Percentiles rank a stretch among this genome's conserved stretches.
phyloP scores from a whole-genome alignment of 2,113 vertebrate genomes.

The Sprattus sprattus region DNA sequence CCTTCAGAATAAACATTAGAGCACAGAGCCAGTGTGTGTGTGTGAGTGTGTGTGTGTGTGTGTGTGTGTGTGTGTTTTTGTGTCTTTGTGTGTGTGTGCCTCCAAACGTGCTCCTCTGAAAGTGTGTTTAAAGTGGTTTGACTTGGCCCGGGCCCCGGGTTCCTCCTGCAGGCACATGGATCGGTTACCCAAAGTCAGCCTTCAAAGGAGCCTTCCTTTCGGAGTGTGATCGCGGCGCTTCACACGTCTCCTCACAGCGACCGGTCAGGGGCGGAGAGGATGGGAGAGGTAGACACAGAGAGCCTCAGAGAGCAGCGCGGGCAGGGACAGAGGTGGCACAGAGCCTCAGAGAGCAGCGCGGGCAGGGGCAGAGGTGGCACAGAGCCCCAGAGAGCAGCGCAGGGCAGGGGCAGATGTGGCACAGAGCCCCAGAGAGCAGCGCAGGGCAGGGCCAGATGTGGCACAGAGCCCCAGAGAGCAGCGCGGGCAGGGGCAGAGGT shows the following conservation, averaged over 20 bases:
- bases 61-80: too few species aligned
- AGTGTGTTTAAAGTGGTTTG: slow-evolving; percentile 7
- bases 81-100: too few species aligned
- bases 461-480: too few species aligned
- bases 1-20: slow-evolving; percentile 6
- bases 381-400: too few species aligned
- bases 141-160: background rate
- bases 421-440: background rate
- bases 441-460: background rate
- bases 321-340: too few species aligned
- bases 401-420: too few species aligned
- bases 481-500: too few species aligned
- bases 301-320: background rate
- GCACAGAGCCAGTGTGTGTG: background rate
- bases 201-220: background rate
- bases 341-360: too few species aligned
- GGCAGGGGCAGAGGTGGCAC: too few species aligned
- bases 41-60: too few species aligned
- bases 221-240: background rate
- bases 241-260: background rate
- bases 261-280: background rate
- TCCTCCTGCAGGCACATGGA: background rate
- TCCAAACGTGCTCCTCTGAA: background rate
- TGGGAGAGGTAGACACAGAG: background rate
- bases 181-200: background rate